These are phyloP conservation scores for Acanthornis magna DNA, from an alignment of 2,797 vertebrate genomes.

Conservation along the genomic window DNA sequence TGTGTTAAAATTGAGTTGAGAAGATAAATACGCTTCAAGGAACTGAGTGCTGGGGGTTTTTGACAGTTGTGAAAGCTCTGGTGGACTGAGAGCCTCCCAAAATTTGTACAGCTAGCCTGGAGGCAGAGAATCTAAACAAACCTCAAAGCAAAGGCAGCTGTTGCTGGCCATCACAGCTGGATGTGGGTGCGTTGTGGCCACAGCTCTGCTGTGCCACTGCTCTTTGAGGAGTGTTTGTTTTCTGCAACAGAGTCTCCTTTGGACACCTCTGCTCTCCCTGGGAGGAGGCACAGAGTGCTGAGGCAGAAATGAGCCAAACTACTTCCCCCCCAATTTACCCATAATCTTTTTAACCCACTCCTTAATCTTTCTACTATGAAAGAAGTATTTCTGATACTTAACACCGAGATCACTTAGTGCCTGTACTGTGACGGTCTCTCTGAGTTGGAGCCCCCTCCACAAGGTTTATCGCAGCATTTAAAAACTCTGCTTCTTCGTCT, in stretches of 20 bases:
- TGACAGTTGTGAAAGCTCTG: background rate
- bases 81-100: background rate
- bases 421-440: background rate
- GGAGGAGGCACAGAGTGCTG: background rate
- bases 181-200: background rate
- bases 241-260: fast-evolving
- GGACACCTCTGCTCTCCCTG: background rate
- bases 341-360: background rate
- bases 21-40: background rate
- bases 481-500: background rate
- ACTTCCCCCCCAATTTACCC: background rate
- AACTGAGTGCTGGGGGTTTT: background rate
- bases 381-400: background rate
- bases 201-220: background rate
- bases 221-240: background rate
- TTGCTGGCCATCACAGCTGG: background rate
- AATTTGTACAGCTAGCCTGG: background rate
- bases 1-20: background rate
- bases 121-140: background rate
- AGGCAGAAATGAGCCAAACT: background rate
- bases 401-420: background rate
- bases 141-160: background rate
- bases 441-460: background rate
- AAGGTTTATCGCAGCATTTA: background rate
- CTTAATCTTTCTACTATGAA: background rate